Base-by-base conservation (phyloP, 2,113 vertebrate genomes). In the Cochlearius cochlearius region DNA sequence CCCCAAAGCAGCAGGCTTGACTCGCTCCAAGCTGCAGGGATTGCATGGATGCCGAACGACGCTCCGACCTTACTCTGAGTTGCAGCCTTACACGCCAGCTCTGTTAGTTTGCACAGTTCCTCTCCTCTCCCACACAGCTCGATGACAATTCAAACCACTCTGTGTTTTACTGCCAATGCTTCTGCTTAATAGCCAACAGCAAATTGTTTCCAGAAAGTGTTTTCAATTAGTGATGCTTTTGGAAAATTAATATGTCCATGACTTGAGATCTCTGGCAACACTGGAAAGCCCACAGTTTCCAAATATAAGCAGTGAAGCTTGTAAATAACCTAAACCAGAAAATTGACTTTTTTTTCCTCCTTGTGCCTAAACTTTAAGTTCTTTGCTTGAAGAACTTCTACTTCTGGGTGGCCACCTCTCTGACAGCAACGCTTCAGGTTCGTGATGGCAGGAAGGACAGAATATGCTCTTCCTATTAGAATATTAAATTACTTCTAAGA, bases 201-300 rank as follows among this genome's bases (percentile, higher is more conserved):
- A 89, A 94, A 78, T 32, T 55, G 69, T 63, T 92, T 89, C 76
- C 60, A 77, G 81, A 94, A 90, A 38, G 68, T 75, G 80, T 90
- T 96, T 93, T 78, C 53, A 87, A 85, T 92, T 84, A 95, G 41
- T 5, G 3, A 59, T 25, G 60, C 43, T 94, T 92, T 49, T 3
- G 1, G 52, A 92, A 89, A 94, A 87, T 47, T 36, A 81, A 1
- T 41, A 21, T 17, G 66, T 49, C 73, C 69, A 11, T 53, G 74
- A 95, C 49, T 94, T 85, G 56, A 91, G 59, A 94, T 30, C 49
- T 64, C 77, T 71, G 60, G 67, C 72, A 59, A 53, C 23, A 30
- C 27, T 79, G 87, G 62, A 69, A 84, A 79, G n/a, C 26, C 72
- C 73, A 8, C 59, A 43, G 45, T 66, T 90, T 84, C 62, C 67